phyloP scores from a whole-genome alignment of 2,888 invertebrate species.

The Alentia gelatinosa region DNA sequence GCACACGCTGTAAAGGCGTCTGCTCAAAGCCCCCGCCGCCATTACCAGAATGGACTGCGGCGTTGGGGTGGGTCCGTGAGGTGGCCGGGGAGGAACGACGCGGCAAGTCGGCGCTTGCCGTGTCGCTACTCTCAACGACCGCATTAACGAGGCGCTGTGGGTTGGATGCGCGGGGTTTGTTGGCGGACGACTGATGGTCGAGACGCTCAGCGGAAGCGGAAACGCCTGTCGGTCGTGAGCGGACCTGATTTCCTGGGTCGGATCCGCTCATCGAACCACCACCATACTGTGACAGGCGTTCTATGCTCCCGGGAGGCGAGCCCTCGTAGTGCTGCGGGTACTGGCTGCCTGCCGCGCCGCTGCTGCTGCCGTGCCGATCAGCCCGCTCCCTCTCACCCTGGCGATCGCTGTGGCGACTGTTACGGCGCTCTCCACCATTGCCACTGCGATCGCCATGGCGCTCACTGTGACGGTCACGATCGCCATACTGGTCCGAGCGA shows the following conservation, averaged over 20 bases:
- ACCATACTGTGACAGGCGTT: conserved; percentile 42
- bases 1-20: conserved; percentile 20
- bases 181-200: background rate
- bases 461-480: conserved; percentile 45
- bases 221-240: conserved; percentile 35
- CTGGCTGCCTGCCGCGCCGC: background rate
- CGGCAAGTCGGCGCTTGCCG: background rate
- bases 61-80: background rate
- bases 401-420: conserved; percentile 19
- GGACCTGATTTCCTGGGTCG: background rate
- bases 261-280: background rate
- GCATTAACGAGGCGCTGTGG: conserved; percentile 37
- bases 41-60: too few relatives aligned
- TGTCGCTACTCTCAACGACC: conserved; percentile 17
- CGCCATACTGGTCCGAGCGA: conserved; percentile 26
- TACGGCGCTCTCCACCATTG: background rate
- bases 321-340: conserved; percentile 32
- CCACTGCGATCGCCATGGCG: conserved; percentile 29
- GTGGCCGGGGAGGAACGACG: background rate
- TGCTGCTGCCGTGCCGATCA: background rate
- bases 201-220: conserved; percentile 37
- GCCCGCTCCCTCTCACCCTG: background rate
- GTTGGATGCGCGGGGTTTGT: background rate
- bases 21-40: conserved; percentile 35
- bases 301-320: conserved; percentile 50